phyloP scores from a whole-genome alignment of 2,888 invertebrate species.

The Aleiodes alternator region DNA sequence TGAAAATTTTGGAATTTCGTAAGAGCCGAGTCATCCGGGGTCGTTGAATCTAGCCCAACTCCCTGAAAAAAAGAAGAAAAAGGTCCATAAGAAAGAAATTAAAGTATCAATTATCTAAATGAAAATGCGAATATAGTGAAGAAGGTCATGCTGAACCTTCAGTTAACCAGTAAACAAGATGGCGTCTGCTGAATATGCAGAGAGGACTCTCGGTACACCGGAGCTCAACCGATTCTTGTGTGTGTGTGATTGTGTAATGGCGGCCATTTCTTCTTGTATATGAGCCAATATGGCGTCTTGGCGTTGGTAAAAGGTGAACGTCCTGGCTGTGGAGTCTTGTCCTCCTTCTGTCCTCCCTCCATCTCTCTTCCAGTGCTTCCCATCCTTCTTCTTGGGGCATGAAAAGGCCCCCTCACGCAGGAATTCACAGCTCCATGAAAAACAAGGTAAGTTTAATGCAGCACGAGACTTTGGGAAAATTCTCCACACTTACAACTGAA shows the following conservation, averaged over 20 bases:
- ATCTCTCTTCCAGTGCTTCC: slow-evolving; percentile 28
- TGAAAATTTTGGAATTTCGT: slow-evolving; percentile 33
- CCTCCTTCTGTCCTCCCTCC: slow-evolving; percentile 39
- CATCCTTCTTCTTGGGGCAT: slow-evolving; percentile 24
- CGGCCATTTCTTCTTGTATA: slow-evolving; percentile 57
- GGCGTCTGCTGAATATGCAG: slow-evolving; percentile 59
- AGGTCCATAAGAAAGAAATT: no score
- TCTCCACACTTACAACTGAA: neutral
- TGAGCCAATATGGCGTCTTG: slow-evolving; percentile 55
- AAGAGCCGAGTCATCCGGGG: slow-evolving; percentile 35
- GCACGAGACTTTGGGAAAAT: slow-evolving; percentile 5
- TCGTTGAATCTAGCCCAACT: slow-evolving; percentile 20
- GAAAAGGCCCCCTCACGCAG: neutral
- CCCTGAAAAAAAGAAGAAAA: neutral
- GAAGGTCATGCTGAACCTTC: slow-evolving; percentile 17
- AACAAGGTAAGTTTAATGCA: slow-evolving; percentile 5
- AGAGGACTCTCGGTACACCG: slow-evolving; percentile 42
- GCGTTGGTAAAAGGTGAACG: slow-evolving; percentile 46
- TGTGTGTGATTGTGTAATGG: slow-evolving; percentile 71
- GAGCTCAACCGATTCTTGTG: slow-evolving; percentile 27
- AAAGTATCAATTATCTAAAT: neutral
- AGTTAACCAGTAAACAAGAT: slow-evolving; percentile 54
- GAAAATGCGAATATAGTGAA: slow-evolving; percentile 33
- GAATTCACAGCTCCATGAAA: slow-evolving; percentile 31
- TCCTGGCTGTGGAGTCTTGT: slow-evolving; percentile 45